Evolutionary conservation across 2,888 invertebrate species (phyloP).

Genomic region (Rosalia funebris): DNA sequence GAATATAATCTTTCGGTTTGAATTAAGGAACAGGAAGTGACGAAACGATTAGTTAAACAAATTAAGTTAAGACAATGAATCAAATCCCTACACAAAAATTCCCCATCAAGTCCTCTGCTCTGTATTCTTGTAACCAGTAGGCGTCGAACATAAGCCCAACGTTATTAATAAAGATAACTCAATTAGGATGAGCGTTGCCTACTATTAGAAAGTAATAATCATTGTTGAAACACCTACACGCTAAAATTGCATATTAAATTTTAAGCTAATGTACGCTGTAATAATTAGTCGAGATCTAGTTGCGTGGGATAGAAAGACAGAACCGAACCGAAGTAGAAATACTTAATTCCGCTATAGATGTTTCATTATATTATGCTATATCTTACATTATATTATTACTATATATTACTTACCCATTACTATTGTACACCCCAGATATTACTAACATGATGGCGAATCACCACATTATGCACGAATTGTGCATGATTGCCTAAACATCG

Average conservation of each 20-base stretch:
- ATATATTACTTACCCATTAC: too few species aligned
- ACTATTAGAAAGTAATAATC: conserved; percentile 41
- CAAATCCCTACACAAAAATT: conserved; percentile 17
- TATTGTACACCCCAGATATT: too few species aligned
- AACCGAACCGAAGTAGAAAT: background rate
- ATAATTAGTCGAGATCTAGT: conserved; percentile 12
- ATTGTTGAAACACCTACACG: conserved; percentile 35
- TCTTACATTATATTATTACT: too few species aligned
- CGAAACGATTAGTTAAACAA: conserved; percentile 9
- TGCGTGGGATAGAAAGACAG: conserved; percentile 11
- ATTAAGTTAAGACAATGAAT: conserved; percentile 10
- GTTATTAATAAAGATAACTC: conserved; percentile 52
- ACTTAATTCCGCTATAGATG: too few species aligned
- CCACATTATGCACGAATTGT: too few species aligned
- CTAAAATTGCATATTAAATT: conserved; percentile 18
- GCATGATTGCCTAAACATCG: too few species aligned
- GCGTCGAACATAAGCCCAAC: conserved; percentile 23
- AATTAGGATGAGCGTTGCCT: conserved; percentile 49
- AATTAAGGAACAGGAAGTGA: background rate
- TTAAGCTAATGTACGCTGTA: conserved; percentile 3
- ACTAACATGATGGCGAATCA: too few species aligned
- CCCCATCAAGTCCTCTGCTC: conserved; percentile 8
- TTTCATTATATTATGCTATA: too few species aligned
- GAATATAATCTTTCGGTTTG: background rate
- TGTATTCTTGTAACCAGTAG: conserved; percentile 12